phyloP scores from a whole-genome alignment of 1,140 invertebrate genomes.

The Apis laboriosa region DNA sequence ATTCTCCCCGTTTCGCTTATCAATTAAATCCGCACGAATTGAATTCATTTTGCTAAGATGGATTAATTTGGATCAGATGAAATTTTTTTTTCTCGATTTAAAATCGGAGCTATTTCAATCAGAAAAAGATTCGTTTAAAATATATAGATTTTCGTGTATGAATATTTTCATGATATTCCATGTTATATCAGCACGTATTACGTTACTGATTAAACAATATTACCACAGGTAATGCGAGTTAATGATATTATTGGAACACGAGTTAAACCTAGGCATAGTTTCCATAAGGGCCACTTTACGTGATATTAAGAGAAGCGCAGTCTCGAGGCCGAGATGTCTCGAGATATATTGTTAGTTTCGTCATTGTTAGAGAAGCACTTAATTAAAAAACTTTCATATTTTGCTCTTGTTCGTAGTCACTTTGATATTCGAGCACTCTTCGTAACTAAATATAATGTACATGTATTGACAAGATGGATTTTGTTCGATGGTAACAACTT shows the following conservation, averaged over 20 bases:
- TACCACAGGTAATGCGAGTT: neutral
- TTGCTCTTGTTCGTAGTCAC: neutral
- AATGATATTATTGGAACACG: neutral
- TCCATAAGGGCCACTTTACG: conserved; percentile 3
- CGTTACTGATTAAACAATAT: neutral
- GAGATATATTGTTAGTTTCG: neutral
- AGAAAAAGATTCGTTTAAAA: no score
- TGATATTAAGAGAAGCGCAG: no score
- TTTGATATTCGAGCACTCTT: neutral
- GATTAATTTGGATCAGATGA: neutral
- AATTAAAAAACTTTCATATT: conserved; percentile 3
- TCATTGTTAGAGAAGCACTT: neutral
- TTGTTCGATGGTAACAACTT: no score
- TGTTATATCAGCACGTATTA: neutral
- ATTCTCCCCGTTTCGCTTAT: conserved; percentile 13
- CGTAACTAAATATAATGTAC: neutral
- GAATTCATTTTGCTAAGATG: neutral
- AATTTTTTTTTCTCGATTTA: no score
- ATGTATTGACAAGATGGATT: neutral
- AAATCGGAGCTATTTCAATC: no score
- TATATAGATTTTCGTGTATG: no score
- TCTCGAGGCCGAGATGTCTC: neutral
- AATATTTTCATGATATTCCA: neutral
- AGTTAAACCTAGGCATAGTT: neutral
- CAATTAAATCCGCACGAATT: neutral